Evolutionary conservation across 2,113 vertebrate species (phyloP).

Genomic region (Caranx melampygus): DNA sequence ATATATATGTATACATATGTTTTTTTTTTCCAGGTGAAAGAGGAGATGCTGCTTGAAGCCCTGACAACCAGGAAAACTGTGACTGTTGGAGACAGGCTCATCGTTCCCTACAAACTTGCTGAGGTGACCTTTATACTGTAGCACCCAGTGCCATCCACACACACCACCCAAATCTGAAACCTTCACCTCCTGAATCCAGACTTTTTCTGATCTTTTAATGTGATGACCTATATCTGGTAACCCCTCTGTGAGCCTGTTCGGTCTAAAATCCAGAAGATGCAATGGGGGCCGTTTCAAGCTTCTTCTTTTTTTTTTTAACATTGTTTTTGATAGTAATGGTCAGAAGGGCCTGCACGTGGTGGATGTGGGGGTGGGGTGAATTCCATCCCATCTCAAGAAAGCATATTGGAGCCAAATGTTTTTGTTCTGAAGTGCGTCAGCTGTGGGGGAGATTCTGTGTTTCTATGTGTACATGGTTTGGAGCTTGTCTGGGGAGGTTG

Average conservation of each 20-base stretch:
- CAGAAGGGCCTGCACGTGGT: neutral
- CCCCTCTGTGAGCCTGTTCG: neutral
- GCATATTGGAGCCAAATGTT: conserved; percentile 17
- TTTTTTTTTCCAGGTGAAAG: conserved; percentile 89
- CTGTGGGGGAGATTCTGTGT: conserved; percentile 38
- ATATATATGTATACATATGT: too few species aligned
- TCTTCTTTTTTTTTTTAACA: neutral
- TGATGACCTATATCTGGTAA: neutral
- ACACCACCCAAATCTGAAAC: neutral
- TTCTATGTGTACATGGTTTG: conserved; percentile 40
- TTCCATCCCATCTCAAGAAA: conserved; percentile 6
- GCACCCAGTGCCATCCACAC: neutral
- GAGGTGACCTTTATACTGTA: conserved; percentile 85
- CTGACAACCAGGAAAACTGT: conserved; percentile 96
- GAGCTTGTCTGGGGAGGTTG: conserved; percentile 48
- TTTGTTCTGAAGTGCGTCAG: conserved; percentile 44
- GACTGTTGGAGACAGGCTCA: conserved; percentile 96
- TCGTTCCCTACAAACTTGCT: conserved; percentile 94
- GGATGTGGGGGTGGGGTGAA: neutral
- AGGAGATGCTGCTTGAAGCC: conserved; percentile 97
- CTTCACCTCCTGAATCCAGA: neutral
- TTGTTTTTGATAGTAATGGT: neutral
- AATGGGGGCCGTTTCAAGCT: neutral
- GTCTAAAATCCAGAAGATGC: neutral
- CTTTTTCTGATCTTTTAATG: neutral